phyloP scores from a whole-genome alignment of 92 coral and sea anemone species.

The Zoanthus sansibaricus region DNA sequence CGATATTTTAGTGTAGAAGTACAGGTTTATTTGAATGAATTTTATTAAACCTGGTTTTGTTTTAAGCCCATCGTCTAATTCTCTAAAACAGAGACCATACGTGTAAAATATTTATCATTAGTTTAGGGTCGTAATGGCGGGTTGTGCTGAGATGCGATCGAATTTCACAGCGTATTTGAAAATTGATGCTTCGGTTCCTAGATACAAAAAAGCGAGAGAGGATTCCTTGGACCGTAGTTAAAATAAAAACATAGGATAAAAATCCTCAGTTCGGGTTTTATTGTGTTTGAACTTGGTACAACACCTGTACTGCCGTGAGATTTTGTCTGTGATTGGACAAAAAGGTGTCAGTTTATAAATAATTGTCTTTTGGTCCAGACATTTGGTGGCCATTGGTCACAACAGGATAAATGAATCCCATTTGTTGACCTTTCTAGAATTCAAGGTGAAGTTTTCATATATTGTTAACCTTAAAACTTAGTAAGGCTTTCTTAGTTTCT shows the following conservation, averaged over 20 bases:
- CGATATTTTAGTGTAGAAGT: slow-evolving; percentile 49
- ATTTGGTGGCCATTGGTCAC: slow-evolving; percentile 65
- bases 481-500: no score
- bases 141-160: slow-evolving; percentile 82
- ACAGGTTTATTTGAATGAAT: slow-evolving; percentile 36
- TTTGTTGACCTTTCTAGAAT: slow-evolving; percentile 78
- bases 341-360: slow-evolving; percentile 82
- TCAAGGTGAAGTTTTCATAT: slow-evolving; percentile 16
- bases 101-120: slow-evolving; percentile 89
- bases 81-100: slow-evolving; percentile 60
- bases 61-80: slow-evolving; percentile 31
- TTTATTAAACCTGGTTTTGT: slow-evolving; percentile 18
- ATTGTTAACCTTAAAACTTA: background rate
- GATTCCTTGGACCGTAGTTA: slow-evolving; percentile 30
- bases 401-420: slow-evolving; percentile 57
- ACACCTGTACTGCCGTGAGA: slow-evolving; percentile 67
- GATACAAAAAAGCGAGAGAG: slow-evolving; percentile 22
- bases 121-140: slow-evolving; percentile 86
- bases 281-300: slow-evolving; percentile 75
- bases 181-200: slow-evolving; percentile 35
- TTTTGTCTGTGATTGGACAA: slow-evolving; percentile 70
- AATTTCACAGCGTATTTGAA: slow-evolving; percentile 69
- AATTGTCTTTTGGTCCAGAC: slow-evolving; percentile 76
- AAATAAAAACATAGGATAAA: slow-evolving; percentile 17
- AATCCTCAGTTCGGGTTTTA: slow-evolving; percentile 64